A percentile compares a stretch with the other conserved stretches of the same genome.
These are phyloP conservation scores for Cataglyphis albicans DNA, from an alignment of 2,888 invertebrate species.

Conservation along the genomic window DNA sequence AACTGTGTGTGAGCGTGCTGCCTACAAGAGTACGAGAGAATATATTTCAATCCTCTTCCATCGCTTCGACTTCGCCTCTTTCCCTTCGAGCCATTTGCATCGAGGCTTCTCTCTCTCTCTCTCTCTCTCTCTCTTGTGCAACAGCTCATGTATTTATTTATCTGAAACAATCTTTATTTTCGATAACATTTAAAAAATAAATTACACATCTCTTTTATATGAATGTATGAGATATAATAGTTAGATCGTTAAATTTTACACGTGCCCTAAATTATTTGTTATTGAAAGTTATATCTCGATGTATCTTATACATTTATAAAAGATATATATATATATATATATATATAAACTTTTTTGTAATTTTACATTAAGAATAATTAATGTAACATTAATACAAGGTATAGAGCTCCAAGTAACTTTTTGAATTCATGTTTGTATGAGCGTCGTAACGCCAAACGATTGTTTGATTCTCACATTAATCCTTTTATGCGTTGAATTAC, in stretches of 20 bases:
- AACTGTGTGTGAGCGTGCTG: slow-evolving; percentile 64
- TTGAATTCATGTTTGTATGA: background rate
- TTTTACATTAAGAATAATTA: background rate
- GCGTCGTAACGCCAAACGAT: background rate
- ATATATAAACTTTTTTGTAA: background rate
- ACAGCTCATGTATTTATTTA: slow-evolving; percentile 27
- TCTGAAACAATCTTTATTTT: background rate
- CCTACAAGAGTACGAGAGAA: slow-evolving; percentile 72
- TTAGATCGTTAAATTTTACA: background rate
- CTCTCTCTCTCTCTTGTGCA: background rate
- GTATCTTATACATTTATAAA: background rate
- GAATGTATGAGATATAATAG: background rate
- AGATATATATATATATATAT: background rate
- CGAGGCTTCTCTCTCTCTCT: slow-evolving; percentile 32
- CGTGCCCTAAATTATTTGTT: background rate
- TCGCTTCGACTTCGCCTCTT: slow-evolving; percentile 52
- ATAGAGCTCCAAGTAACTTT: background rate
- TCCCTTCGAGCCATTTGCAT: slow-evolving; percentile 43
- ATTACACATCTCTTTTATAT: background rate
- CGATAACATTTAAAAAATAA: slow-evolving; percentile 15
- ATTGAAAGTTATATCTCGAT: background rate
- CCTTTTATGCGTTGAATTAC: too few species aligned
- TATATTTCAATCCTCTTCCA: slow-evolving; percentile 77
- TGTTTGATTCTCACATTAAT: background rate
- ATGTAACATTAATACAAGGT: background rate